Evolutionary conservation across 1,140 invertebrate genomes (phyloP), one percentile per base, ranked within the genome.

Genomic region (Saxidomus purpurata): DNA sequence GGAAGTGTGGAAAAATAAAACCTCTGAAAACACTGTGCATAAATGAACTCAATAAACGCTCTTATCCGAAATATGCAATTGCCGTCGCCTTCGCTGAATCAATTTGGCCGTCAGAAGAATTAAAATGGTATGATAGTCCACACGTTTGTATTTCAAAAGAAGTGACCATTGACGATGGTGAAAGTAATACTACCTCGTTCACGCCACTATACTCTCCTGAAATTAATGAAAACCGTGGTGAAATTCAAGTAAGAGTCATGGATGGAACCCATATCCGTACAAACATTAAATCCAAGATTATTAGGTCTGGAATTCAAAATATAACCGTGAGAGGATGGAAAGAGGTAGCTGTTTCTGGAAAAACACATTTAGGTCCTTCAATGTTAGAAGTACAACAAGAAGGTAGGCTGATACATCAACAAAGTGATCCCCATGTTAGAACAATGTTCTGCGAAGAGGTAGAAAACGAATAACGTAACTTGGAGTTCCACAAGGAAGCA

Each of bases 401-500:
- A 38, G 52, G 28, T 15, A 59, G 38, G 19, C 55, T 85, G 6
- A 85, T 85, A 38, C 61, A 86, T 34, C 83, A 86, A 36, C 47
- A 86, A 28, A 86, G 67, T 55, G 83, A 86, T 25, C 67, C 69
- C 0, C 47, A 69, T 55, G 47, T 86, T 11, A 15, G 67, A 31
- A 74, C 83, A 47, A 86, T 86, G 43, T 81, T 81, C n/a, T 34
- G n/a, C 15, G 22, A 81, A 81, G 49, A 52, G 22, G 79, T 52
- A 1, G 77, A 80, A 52, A n/a, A 31, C 1, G 36, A 31, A 28
- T 43, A 8, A 43, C n/a, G 15, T 43, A 43, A 43, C 6, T n/a
- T 43, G 15, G 15, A 43, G 43, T 43, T 15, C 4, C 15, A 43
- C 43, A 43, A 31, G 25, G 49, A 61, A 61, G 77, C 43, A 2